phyloP scores from a whole-genome alignment of 2,888 invertebrate genomes.

The Busseola fusca region DNA sequence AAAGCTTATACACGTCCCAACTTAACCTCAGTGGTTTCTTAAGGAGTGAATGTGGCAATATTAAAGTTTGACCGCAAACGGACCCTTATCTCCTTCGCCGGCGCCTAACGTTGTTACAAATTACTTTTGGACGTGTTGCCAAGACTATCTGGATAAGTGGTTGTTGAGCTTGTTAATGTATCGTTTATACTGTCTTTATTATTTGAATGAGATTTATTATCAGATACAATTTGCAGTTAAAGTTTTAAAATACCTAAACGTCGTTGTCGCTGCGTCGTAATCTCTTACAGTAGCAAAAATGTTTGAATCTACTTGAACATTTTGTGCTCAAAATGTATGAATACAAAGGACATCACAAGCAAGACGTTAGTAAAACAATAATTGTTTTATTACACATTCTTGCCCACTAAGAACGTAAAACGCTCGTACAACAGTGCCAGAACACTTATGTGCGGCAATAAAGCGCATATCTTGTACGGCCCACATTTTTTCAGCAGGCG shows the following conservation, averaged over 20 bases:
- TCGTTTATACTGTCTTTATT: slow-evolving; percentile 19
- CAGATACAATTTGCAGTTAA: not conserved
- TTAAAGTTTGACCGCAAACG: slow-evolving; percentile 69
- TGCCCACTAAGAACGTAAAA: slow-evolving; percentile 43
- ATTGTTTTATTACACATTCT: slow-evolving; percentile 42
- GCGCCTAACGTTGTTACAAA: slow-evolving; percentile 64
- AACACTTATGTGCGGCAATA: slow-evolving; percentile 54
- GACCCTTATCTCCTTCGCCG: slow-evolving; percentile 66
- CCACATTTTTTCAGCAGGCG: slow-evolving; percentile 68
- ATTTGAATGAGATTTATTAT: slow-evolving; percentile 29
- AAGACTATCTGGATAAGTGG: slow-evolving; percentile 54
- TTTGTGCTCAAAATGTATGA: not conserved
- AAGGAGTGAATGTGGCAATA: slow-evolving; percentile 66
- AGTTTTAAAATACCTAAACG: not conserved
- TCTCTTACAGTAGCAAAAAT: not conserved
- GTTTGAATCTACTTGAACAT: not conserved
- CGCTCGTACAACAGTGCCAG: slow-evolving; percentile 42
- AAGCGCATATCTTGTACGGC: slow-evolving; percentile 49
- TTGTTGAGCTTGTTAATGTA: slow-evolving; percentile 52
- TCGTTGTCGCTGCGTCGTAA: too few relatives aligned
- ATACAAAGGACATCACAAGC: slow-evolving; percentile 1
- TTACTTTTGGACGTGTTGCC: slow-evolving; percentile 63
- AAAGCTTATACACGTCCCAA: slow-evolving; percentile 48
- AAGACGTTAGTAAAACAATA: slow-evolving; percentile 44
- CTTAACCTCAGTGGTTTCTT: slow-evolving; percentile 57